Base-by-base conservation (phyloP, 1,140 invertebrate genomes). In the Anastatus disparis region DNA sequence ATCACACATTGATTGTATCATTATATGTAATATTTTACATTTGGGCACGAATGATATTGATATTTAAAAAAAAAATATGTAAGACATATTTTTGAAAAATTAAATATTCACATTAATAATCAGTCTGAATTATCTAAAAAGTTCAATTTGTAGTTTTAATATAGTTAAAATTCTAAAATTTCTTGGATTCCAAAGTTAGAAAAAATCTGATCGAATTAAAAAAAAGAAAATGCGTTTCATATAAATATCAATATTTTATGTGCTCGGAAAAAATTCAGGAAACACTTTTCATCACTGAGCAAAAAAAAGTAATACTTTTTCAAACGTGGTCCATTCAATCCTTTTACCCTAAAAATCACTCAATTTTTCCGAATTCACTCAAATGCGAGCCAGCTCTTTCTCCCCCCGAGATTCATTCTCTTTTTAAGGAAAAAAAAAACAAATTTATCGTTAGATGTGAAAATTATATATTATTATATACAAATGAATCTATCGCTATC, bases 401-500 rank as follows among this genome's bases (percentile, higher is more conserved):
- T 64, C 61, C 40, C n/a, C n/a, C 50, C 7, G 42, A 70, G 59
- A 55, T 26, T 64, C 22, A 64, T 56, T 58, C 35, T 58, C 27
- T 70, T n/a, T n/a, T 22, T 53, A 48, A 70, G n/a, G 29, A 62
- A 73, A 74, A 74, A 66, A 83, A 80, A 83, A 74, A 74, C 69
- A 82, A 80, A 83, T 84, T 84, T 83, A 86, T 84, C 80, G 82
- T 85, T 86, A 84, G 81, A 83, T 85, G 83, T 85, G 82, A 77
- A 84, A 82, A 82, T 77, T 78, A 82, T 84, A 81, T 80, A 81
- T 83, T 83, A 84, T 82, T 81, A 78, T 40, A 61, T 82, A 81
- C 76, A 82, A 79, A 83, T 79, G 79, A 82, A 75, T 82, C 78
- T 82, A 79, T 82, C 75, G 76, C 78, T 78, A 78, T 81, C 65